Percentiles rank a stretch among this genome's conserved stretches.
These are phyloP conservation scores for Mesorhabditis belari DNA, from an alignment of 2,888 invertebrate genomes.

Conservation along the genomic window DNA sequence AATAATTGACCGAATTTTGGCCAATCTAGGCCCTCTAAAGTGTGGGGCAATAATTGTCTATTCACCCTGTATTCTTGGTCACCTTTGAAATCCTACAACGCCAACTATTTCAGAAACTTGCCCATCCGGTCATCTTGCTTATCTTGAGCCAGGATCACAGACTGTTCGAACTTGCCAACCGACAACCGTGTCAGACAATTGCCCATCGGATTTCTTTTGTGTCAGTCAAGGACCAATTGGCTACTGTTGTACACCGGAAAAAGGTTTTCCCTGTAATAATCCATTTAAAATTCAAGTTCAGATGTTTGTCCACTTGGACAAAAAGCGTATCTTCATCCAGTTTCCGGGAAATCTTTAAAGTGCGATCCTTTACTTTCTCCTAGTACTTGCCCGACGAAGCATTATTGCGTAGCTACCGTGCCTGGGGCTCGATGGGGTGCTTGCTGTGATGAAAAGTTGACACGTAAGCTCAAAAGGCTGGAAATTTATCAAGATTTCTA, in stretches of 20 bases:
- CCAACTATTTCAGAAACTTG: constrained; percentile 28
- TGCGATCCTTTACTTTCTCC: constrained; percentile 21
- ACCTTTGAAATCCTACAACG: too few species aligned
- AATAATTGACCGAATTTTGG: too few species aligned
- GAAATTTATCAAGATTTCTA: neutral
- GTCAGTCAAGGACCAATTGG: constrained; percentile 18
- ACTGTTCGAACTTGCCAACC: constrained; percentile 18
- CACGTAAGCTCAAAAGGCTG: constrained; percentile 3
- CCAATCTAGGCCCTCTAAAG: too few species aligned
- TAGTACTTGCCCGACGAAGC: constrained; percentile 19
- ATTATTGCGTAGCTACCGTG: constrained; percentile 24
- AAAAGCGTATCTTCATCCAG: constrained; percentile 18
- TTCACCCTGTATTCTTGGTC: too few species aligned
- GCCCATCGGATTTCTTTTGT: constrained; percentile 24
- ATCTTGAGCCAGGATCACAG: constrained; percentile 11
- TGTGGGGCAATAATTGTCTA: too few species aligned
- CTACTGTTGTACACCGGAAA: constrained; percentile 26
- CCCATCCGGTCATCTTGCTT: constrained; percentile 22
- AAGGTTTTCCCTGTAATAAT: too few species aligned
- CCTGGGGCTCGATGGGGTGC: constrained; percentile 30
- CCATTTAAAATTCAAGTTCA: constrained; percentile 6
- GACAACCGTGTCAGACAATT: constrained; percentile 13
- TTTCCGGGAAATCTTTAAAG: constrained; percentile 24
- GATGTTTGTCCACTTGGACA: constrained; percentile 26
- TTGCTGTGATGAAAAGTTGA: constrained; percentile 19